Conservation (phyloP, 2,797 vertebrate species). For the Sebastes nivosus region DNA sequence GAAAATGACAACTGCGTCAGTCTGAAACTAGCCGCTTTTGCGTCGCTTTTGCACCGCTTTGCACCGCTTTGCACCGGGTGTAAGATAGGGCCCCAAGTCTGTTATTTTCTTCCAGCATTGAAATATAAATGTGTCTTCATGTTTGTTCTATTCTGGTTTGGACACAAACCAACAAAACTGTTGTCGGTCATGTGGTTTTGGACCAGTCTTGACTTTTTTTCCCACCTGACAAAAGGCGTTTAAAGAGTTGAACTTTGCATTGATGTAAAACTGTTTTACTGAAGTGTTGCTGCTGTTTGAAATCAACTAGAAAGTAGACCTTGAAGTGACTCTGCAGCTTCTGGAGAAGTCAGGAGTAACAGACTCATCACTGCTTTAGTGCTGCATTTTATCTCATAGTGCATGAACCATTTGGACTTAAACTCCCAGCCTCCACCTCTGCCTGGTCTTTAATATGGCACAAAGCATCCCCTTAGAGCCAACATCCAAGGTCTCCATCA, state of each 20-base stretch:
- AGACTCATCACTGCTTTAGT: background rate
- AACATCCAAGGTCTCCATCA: background rate
- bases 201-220: too few species aligned
- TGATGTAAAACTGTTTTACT: background rate
- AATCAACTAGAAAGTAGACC: background rate
- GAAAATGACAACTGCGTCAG: too few species aligned
- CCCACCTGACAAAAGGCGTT: too few species aligned
- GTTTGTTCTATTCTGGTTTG: background rate
- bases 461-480: background rate
- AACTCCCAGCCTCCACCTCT: background rate
- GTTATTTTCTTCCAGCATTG: background rate
- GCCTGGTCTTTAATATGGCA: background rate
- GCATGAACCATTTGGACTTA: background rate
- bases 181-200: too few species aligned
- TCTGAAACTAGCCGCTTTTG: too few species aligned
- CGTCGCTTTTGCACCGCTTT: too few species aligned
- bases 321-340: background rate
- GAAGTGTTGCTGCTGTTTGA: too few species aligned
- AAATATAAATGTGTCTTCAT: background rate
- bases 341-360: background rate
- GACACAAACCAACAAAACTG: background rate
- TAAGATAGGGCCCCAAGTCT: background rate
- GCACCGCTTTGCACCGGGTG: too few species aligned
- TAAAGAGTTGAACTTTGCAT: background rate
- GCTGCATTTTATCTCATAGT: background rate